Base-by-base conservation (phyloP, 1,140 invertebrate genomes). In the Goniozus legneri region DNA sequence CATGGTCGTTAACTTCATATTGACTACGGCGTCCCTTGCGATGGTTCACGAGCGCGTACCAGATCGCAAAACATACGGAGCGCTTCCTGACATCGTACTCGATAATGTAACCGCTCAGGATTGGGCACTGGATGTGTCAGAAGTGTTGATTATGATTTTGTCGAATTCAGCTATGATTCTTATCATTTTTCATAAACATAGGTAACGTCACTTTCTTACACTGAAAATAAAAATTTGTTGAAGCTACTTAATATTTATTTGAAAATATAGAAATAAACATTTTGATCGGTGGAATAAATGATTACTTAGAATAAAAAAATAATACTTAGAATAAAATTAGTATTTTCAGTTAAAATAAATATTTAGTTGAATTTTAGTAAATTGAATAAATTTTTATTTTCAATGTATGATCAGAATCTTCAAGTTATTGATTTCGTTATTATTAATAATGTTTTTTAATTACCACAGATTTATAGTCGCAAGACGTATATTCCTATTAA, bases 41-140 rank as follows among this genome's bases (percentile, higher is more conserved):
- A 70, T 92, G 58, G 85, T 91, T 36, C 91, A 95, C 73, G 89
- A 94, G 68, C 80, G 86, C 47, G 83, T 93, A 37, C 91, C 91
- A 27, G 85, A 91, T 70, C 76, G 84, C 46, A 75, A 79, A 18
- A 79, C 72, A 1, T 84, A 85, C 58, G 77, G 77, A 36, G 89
- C 89, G 22, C 80, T 95, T 42, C 88, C 88, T 19, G 91, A 95
- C 67, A 78, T 89, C 30, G 79, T 92, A 54, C 79, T 93, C 27
- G 88, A 92, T 73, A 84, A 86, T 62, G 72, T 93, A 30, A 74
- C 75, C 38, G 79, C 82, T 37, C 72, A 79, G 38, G 83, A 87
- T 61, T 91, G 88, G 88, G 88, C 85, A n/a, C 78, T 94, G 13
- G 79, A 83, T 64, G 84, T 90, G 13, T 91, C 89, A 12, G 91